Evolutionary conservation across 2,113 vertebrate genomes (phyloP).

Genomic region (Equus przewalskii): DNA sequence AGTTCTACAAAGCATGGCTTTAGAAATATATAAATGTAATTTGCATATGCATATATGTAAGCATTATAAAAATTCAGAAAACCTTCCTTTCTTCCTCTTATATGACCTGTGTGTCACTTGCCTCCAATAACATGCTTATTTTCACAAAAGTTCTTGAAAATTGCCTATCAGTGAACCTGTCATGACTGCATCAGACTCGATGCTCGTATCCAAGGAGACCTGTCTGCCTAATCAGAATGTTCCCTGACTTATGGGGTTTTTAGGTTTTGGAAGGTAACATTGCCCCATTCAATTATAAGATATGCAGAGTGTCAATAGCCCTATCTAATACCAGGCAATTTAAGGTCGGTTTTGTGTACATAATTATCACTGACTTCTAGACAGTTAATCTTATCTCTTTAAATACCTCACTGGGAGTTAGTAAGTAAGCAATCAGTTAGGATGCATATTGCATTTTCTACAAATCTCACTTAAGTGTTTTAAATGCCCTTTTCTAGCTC

Average conservation of each 20-base stretch:
- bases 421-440: constrained; percentile 38
- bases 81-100: not conserved
- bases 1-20: not conserved
- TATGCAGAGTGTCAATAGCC: constrained; percentile 67
- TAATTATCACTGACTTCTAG: constrained; percentile 77
- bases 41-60: not conserved
- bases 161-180: constrained; percentile 34
- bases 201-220: constrained; percentile 59
- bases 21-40: constrained; percentile 20
- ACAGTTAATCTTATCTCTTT: constrained; percentile 80
- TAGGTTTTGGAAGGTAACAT: constrained; percentile 61
- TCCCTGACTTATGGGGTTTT: constrained; percentile 33
- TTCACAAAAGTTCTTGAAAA: constrained; percentile 59
- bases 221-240: constrained; percentile 56
- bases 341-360: constrained; percentile 75
- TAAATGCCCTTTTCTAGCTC: not conserved
- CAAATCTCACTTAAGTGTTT: constrained; percentile 34
- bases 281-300: constrained; percentile 66
- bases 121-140: constrained; percentile 3
- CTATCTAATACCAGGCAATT: constrained; percentile 73
- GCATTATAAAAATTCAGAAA: constrained; percentile 24
- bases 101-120: not conserved
- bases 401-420: constrained; percentile 67
- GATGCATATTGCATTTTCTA: constrained; percentile 50
- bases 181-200: not conserved